A percentile compares a stretch with the other conserved stretches of the same genome.
These are phyloP conservation scores for Botia almorhae DNA, from an alignment of 2,797 vertebrate genomes.

Conservation along the genomic window DNA sequence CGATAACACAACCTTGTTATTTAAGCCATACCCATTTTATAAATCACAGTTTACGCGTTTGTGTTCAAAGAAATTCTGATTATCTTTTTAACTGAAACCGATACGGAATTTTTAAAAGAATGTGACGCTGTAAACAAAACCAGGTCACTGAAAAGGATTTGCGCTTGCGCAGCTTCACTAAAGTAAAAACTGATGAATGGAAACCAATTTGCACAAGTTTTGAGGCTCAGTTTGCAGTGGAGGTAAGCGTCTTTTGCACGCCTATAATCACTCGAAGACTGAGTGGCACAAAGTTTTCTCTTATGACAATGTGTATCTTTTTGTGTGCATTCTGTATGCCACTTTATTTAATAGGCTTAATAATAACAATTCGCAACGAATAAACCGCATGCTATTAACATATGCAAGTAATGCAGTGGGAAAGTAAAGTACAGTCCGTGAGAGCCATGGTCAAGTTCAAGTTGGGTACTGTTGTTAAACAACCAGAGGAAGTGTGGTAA, in stretches of 20 bases:
- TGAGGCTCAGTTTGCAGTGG: not conserved
- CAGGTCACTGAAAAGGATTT: not conserved
- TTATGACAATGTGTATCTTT: not conserved
- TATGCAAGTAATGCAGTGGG: not conserved
- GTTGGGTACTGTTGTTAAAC: constrained; percentile 76
- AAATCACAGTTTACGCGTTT: too few relatives aligned
- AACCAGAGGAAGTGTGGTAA: constrained; percentile 24
- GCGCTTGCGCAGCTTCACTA: not conserved
- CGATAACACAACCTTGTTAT: too few relatives aligned
- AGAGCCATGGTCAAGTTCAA: constrained; percentile 83
- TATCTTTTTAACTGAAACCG: not conserved
- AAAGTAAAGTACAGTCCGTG: constrained; percentile 60
- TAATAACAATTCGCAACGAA: not conserved
- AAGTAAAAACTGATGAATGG: not conserved
- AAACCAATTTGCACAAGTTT: not conserved
- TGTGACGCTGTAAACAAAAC: not conserved
- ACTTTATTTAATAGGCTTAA: not conserved
- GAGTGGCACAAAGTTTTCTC: not conserved
- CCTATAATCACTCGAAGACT: too few relatives aligned
- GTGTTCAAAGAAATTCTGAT: not conserved
- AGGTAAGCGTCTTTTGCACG: not conserved
- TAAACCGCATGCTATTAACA: not conserved
- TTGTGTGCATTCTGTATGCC: not conserved
- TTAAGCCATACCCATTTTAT: too few relatives aligned
- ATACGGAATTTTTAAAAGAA: not conserved